These are phyloP conservation scores for Formica aserva DNA, from an alignment of 2,888 invertebrate species.

Conservation along the genomic window DNA sequence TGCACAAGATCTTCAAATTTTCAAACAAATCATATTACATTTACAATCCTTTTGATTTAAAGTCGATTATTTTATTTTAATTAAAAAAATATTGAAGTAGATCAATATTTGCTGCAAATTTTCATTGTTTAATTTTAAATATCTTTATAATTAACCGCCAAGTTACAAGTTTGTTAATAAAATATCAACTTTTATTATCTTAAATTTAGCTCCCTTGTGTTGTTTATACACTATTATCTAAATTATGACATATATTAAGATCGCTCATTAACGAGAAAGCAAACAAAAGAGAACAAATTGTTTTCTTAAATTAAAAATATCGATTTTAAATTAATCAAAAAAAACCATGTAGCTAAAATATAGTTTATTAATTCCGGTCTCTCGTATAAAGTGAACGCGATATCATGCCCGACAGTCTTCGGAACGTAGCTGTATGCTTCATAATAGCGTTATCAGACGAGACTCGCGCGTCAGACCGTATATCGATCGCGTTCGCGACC, in stretches of 20 bases:
- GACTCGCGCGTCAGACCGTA: constrained; percentile 45
- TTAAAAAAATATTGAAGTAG: background rate
- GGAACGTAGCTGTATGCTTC: constrained; percentile 1
- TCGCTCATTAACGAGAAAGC: background rate
- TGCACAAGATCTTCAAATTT: background rate
- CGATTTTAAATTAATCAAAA: background rate
- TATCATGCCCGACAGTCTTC: constrained; percentile 1
- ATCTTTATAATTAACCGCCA: background rate
- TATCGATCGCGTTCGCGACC: constrained; percentile 47
- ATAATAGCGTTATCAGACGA: constrained; percentile 39
- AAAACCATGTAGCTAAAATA: background rate
- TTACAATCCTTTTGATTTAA: background rate
- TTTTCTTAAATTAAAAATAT: background rate
- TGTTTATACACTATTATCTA: background rate
- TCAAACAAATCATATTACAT: constrained; percentile 2
- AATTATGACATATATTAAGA: background rate
- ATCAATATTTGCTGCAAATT: background rate
- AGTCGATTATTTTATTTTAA: background rate
- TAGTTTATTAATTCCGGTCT: background rate
- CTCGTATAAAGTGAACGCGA: background rate
- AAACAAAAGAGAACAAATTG: background rate
- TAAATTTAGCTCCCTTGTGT: background rate
- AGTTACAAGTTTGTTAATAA: background rate
- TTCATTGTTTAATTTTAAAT: background rate
- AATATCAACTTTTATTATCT: background rate